Evolutionary conservation across 2,797 vertebrate genomes (phyloP).

Genomic region (Falco columbarius): DNA sequence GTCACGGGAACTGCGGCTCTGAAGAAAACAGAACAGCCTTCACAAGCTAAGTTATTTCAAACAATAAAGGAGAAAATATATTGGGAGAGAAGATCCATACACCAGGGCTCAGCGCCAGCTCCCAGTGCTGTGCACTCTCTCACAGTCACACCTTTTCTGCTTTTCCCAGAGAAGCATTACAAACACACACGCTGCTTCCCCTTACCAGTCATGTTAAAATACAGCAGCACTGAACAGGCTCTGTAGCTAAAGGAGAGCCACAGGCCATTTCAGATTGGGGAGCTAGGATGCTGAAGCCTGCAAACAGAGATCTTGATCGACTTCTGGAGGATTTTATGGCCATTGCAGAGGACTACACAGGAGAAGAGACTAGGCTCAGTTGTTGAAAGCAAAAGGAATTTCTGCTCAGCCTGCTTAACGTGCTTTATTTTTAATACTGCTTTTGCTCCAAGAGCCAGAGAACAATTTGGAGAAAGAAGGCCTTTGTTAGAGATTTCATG

Average conservation of each 20-base stretch:
- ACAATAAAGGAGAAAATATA: neutral
- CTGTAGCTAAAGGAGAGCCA: neutral
- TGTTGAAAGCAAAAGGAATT: neutral
- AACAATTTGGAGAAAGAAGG: conserved; percentile 18
- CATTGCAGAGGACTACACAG: neutral
- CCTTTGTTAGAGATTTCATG: conserved; percentile 47
- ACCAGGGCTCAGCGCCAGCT: neutral
- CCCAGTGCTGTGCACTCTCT: rapidly evolving
- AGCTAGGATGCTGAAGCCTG: neutral
- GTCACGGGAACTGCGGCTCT: neutral
- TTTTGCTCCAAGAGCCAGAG: neutral
- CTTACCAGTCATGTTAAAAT: neutral
- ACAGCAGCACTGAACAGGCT: neutral
- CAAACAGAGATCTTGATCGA: rapidly evolving
- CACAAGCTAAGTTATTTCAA: neutral
- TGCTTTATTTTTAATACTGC: conserved; percentile 38
- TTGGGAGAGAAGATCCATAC: neutral
- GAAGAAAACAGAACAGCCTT: neutral
- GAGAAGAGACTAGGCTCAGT: neutral
- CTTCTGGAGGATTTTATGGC: neutral
- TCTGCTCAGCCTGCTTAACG: conserved; percentile 9
- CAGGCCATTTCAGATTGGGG: neutral
- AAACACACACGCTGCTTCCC: neutral
- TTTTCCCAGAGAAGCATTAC: neutral
- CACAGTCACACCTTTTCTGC: neutral